Base-by-base conservation (phyloP, 2,113 vertebrate species). In the Semicossyphus pulcher region DNA sequence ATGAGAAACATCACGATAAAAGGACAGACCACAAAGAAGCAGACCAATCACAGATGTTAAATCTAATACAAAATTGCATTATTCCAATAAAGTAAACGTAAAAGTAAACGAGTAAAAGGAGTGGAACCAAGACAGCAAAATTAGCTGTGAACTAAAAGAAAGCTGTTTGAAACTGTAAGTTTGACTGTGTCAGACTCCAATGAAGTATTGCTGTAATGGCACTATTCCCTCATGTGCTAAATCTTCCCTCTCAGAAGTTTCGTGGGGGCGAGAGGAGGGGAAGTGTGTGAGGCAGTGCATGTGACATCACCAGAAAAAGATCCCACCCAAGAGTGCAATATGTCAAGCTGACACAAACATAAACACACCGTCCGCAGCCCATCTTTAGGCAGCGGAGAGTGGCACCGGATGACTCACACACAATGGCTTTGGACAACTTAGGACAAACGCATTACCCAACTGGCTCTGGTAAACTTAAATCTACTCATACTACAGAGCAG, bases 281-380 rank as follows among this genome's bases (percentile, higher is more conserved):
- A 44, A 48, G 1, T 39, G 44, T 23, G 23, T 26, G 48, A 74
- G 58, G 59, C 16, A 28, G 25, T 29, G 44, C 61, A 56, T 54
- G 28, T 87, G 80, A 87, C 79, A 34, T 54, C 26, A 77, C 10
- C 65, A 59, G 54, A 76, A 49, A 81, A 73, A 41, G 15, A 82
- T 78, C 64, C 54, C 67, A 82, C 76, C 54, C 49, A 69, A 52
- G 62, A 60, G 29, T 6, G 83, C 83, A 78, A 81, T 75, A 68
- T 54, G 56, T 85, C 86, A 88, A 32, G 69, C 29, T 7, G 61
- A 86, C 77, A 71, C 71, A 59, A 83, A 69, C 63, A 82, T 61
- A 86, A 86, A 89, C 74, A 69, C 42, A 58, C 52, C 58, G 53
- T 54, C 23, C 34, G 5, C 7, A 67, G 58, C 37, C 72, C 57